These are phyloP conservation scores for Thripadectes ignobilis DNA, from an alignment of 2,797 vertebrate genomes.

Conservation along the genomic window DNA sequence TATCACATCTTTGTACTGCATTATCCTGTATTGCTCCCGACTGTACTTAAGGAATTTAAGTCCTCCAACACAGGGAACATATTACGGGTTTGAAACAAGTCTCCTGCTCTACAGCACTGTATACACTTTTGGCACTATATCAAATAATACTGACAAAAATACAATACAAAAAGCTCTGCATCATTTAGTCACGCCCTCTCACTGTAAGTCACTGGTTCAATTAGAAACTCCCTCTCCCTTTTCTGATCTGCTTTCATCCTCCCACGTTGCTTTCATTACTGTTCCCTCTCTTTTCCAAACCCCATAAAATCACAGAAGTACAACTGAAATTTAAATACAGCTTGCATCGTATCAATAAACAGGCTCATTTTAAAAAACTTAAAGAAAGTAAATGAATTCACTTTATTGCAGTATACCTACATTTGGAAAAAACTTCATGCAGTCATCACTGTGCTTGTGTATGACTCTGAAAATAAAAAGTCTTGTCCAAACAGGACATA, in stretches of 20 bases:
- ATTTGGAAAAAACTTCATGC: background rate
- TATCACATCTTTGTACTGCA: conserved; percentile 60
- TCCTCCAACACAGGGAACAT: background rate
- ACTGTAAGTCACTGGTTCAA: conserved; percentile 51
- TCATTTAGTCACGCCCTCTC: conserved; percentile 59
- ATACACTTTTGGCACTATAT: conserved; percentile 19
- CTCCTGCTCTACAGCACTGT: conserved; percentile 6
- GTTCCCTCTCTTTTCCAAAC: conserved; percentile 40
- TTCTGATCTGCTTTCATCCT: conserved; percentile 61
- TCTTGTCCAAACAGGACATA: background rate
- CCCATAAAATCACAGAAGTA: conserved; percentile 6
- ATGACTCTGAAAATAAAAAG: background rate
- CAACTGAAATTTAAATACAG: conserved; percentile 16
- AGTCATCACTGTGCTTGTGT: background rate
- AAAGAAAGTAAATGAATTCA: background rate
- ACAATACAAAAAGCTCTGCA: conserved; percentile 28
- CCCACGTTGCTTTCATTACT: conserved; percentile 41
- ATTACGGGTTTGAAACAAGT: background rate
- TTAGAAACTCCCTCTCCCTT: conserved; percentile 61
- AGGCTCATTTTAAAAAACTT: background rate
- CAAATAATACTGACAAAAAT: conserved; percentile 56
- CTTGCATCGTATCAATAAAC: background rate
- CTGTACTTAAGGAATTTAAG: background rate
- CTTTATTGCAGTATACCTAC: background rate
- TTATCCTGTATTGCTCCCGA: background rate